Percentiles rank a stretch among this genome's conserved stretches.
Evolutionary conservation across 2,113 vertebrate species (phyloP).

Genomic region (Vulpes ferrilata): DNA sequence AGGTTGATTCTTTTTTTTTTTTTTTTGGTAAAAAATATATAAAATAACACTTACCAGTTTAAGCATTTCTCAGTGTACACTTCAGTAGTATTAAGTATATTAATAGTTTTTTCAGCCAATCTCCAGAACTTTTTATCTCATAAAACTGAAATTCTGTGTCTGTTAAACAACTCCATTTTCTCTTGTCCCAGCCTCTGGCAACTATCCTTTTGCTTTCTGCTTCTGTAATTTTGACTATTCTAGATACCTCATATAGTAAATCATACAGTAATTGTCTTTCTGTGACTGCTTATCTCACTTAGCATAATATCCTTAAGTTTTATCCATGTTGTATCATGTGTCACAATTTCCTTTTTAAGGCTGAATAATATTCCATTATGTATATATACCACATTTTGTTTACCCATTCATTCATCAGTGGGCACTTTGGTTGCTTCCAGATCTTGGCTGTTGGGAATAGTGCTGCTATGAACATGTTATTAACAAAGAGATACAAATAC

Average conservation of each 20-base stretch:
- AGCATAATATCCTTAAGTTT: not conserved
- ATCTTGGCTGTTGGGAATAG: not conserved
- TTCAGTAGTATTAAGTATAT: not conserved
- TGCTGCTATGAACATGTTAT: not conserved
- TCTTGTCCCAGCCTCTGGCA: not conserved
- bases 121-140: not conserved
- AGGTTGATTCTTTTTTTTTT: not conserved
- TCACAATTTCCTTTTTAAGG: constrained; percentile 26
- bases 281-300: constrained; percentile 10
- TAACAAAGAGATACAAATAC: not conserved
- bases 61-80: not conserved
- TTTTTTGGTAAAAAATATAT: not conserved
- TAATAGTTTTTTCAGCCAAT: not conserved
- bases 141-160: not conserved
- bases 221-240: not conserved
- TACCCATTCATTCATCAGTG: not conserved
- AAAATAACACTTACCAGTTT: not conserved
- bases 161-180: not conserved
- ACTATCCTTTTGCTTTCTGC: not conserved
- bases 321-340: not conserved
- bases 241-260: not conserved
- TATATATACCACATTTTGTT: not conserved
- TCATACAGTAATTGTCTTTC: not conserved
- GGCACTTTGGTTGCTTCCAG: not conserved
- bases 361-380: not conserved